phyloP scores from a whole-genome alignment of 2,888 invertebrate genomes.

The Synanthedon tipuliformis region DNA sequence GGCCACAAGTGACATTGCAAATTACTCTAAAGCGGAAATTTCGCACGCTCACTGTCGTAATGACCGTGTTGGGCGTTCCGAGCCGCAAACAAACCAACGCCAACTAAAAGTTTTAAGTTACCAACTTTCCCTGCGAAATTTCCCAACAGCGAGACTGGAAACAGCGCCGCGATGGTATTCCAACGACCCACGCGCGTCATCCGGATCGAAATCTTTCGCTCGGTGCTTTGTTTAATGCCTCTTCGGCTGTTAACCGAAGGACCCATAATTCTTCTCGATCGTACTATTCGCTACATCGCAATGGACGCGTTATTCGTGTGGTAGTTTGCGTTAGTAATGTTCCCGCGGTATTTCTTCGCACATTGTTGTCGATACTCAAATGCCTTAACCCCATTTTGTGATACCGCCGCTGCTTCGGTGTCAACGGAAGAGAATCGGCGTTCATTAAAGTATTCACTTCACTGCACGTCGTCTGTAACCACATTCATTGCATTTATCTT shows the following conservation, averaged over 20 bases:
- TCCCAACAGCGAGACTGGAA: slow-evolving; percentile 15
- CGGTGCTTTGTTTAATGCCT: slow-evolving; percentile 4
- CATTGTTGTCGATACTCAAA: slow-evolving; percentile 4
- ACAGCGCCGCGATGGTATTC: slow-evolving; percentile 17
- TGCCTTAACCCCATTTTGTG: slow-evolving; percentile 1
- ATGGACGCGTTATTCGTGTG: not conserved
- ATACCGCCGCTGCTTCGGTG: not conserved
- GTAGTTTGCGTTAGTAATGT: not conserved
- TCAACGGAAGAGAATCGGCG: not conserved
- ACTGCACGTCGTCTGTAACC: not conserved
- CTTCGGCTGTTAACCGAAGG: slow-evolving; percentile 1
- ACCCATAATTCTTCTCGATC: slow-evolving; percentile 1
- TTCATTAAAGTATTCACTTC: slow-evolving; percentile 1
- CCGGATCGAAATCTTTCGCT: slow-evolving; percentile 1
- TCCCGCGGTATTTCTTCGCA: slow-evolving; percentile 3
- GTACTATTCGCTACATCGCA: slow-evolving; percentile 3
- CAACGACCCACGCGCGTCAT: slow-evolving; percentile 9
- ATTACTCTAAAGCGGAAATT: slow-evolving; percentile 51
- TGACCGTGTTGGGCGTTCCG: slow-evolving; percentile 28
- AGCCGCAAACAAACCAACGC: slow-evolving; percentile 47
- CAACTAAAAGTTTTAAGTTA: slow-evolving; percentile 50
- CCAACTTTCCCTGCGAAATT: slow-evolving; percentile 33
- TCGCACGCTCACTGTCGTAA: slow-evolving; percentile 50
- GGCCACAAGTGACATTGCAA: slow-evolving; percentile 49
- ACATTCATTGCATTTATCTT: not conserved